phyloP scores from a whole-genome alignment of 2,888 invertebrate genomes.

The Antheraea yamamai region DNA sequence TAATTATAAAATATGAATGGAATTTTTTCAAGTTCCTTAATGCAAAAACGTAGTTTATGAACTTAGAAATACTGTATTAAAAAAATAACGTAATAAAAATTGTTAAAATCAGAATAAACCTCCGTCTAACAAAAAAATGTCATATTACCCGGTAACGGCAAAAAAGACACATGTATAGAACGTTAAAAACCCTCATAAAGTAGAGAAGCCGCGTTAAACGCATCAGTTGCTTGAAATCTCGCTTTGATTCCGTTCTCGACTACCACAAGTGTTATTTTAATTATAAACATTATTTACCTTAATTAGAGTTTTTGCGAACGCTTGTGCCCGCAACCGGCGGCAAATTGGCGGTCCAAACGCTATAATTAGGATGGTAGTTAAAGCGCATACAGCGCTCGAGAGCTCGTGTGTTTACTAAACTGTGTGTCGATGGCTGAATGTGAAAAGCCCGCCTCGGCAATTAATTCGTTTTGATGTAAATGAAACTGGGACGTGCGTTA shows the following conservation, averaged over 20 bases:
- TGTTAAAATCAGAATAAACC: slow-evolving; percentile 7
- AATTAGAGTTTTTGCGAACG: slow-evolving; percentile 73
- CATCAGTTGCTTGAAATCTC: slow-evolving; percentile 57
- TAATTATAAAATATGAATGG: no score
- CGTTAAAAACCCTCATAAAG: slow-evolving; percentile 54
- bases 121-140: neutral
- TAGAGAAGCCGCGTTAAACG: slow-evolving; percentile 66
- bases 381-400: slow-evolving; percentile 51
- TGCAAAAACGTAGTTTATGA: neutral
- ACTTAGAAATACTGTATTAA: neutral
- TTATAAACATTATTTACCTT: slow-evolving; percentile 81
- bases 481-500: slow-evolving; percentile 40
- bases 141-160: neutral
- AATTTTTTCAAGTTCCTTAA: no score
- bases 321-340: slow-evolving; percentile 62
- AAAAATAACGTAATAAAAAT: neutral
- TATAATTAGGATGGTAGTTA: slow-evolving; percentile 73
- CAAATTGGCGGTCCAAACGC: slow-evolving; percentile 64
- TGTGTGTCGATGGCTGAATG: slow-evolving; percentile 57
- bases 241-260: slow-evolving; percentile 66
- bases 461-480: slow-evolving; percentile 52
- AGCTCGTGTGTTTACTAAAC: slow-evolving; percentile 60
- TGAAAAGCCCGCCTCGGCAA: slow-evolving; percentile 54
- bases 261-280: slow-evolving; percentile 76
- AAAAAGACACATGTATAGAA: slow-evolving; percentile 23